Evolutionary conservation across 2,888 invertebrate species (phyloP).

Genomic region (Agrochola macilenta): DNA sequence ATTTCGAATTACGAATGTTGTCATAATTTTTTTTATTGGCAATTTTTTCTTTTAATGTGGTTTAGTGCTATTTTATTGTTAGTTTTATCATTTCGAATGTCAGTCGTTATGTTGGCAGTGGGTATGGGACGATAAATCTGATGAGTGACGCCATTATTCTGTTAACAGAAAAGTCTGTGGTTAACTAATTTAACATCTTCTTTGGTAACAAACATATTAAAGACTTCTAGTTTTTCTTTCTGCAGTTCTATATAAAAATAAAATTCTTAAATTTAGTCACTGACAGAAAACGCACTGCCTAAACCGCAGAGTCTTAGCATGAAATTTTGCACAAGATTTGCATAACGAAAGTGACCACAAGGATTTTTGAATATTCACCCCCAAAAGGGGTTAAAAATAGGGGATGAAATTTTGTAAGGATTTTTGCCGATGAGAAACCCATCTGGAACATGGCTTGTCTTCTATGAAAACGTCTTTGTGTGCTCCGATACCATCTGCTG

Average conservation of each 20-base stretch:
- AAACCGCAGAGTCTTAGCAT: neutral
- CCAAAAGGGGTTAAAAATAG: neutral
- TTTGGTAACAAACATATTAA: neutral
- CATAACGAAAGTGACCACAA: neutral
- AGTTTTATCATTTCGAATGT: neutral
- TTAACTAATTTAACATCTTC: neutral
- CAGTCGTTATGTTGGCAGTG: neutral
- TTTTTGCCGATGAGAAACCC: neutral
- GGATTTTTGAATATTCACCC: neutral
- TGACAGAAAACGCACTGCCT: neutral
- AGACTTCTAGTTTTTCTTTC: neutral
- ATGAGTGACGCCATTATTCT: neutral
- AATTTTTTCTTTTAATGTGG: slow-evolving; percentile 5
- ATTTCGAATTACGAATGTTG: slow-evolving; percentile 6
- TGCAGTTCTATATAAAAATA: too few species aligned
- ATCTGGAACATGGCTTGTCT: neutral
- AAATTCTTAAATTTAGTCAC: neutral
- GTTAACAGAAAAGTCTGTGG: neutral
- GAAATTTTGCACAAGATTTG: neutral
- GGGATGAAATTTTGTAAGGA: neutral
- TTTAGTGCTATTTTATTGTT: neutral
- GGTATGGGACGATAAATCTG: neutral
- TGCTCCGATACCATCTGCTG: slow-evolving; percentile 9
- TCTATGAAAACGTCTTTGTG: neutral
- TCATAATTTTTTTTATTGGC: slow-evolving; percentile 17